Evolutionary conservation across 2,113 vertebrate species (phyloP).

Genomic region (Bujurquina vittata): DNA sequence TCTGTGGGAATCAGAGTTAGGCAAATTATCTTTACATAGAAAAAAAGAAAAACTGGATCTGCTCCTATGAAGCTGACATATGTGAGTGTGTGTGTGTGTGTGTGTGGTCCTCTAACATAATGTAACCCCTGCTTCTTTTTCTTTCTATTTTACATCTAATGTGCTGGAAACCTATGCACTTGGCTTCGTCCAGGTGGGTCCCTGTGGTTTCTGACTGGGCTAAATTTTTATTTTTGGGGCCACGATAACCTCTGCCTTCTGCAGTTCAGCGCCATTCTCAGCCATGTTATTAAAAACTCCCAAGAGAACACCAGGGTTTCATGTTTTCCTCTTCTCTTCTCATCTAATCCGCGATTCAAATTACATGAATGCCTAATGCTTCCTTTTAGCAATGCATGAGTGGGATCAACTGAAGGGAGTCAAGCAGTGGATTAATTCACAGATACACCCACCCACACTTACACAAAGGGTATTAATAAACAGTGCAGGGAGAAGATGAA

Average conservation of each 20-base stretch:
- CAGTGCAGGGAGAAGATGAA: conserved; percentile 35
- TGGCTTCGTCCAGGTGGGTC: background rate
- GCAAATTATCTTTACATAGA: background rate
- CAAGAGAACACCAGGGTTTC: conserved; percentile 9
- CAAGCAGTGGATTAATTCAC: conserved; percentile 62
- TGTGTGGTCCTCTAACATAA: background rate
- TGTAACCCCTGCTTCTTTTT: background rate
- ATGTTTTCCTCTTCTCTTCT: conserved; percentile 26
- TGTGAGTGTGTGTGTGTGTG: background rate
- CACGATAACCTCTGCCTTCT: conserved; percentile 30
- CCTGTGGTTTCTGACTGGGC: background rate
- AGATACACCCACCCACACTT: background rate
- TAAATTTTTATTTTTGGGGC: background rate
- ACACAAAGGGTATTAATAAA: conserved; percentile 53
- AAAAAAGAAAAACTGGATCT: background rate
- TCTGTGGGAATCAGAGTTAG: background rate
- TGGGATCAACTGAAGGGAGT: conserved; percentile 69
- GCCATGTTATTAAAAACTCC: conserved; percentile 30
- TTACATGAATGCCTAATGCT: conserved; percentile 64
- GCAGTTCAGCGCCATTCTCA: conserved; percentile 22
- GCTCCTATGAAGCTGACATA: background rate
- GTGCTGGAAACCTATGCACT: background rate
- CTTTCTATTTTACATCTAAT: background rate
- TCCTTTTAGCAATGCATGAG: conserved; percentile 66
- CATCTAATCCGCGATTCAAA: conserved; percentile 67